Percentiles rank a stretch among this genome's conserved stretches.
Evolutionary conservation across 2,797 vertebrate species (phyloP).

Genomic region (Siniperca obscura): DNA sequence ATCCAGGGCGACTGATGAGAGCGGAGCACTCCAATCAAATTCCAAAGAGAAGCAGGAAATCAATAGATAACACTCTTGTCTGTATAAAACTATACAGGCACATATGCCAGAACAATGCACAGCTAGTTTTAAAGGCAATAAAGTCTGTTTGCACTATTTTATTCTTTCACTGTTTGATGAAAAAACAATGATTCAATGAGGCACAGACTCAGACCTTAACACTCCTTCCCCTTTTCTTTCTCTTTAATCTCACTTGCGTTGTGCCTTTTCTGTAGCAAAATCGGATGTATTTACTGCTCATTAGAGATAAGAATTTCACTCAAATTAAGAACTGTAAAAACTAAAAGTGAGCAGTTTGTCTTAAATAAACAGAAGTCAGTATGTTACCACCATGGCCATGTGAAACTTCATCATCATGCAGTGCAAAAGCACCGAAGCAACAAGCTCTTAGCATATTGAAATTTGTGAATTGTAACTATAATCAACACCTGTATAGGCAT

Average conservation of each 20-base stretch:
- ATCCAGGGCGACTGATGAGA: background rate
- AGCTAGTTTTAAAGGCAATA: background rate
- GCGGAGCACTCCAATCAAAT: conserved; percentile 31
- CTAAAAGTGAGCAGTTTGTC: background rate
- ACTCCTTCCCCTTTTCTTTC: background rate
- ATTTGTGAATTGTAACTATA: background rate
- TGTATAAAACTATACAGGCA: conserved; percentile 1
- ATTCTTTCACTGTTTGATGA: background rate
- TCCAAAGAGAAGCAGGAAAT: conserved; percentile 37
- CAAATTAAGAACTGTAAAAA: background rate
- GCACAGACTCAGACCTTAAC: background rate
- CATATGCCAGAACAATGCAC: background rate
- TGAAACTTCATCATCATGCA: background rate
- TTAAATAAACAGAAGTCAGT: background rate
- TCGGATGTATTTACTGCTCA: background rate
- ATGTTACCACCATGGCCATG: background rate
- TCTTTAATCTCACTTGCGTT: background rate
- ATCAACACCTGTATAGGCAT: background rate
- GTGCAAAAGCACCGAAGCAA: background rate
- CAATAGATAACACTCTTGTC: background rate
- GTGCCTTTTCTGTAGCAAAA: background rate
- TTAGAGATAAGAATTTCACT: too few species aligned
- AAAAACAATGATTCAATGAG: background rate
- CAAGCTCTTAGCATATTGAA: background rate
- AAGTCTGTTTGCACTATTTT: background rate